Percentiles rank a stretch among this genome's conserved stretches.
phyloP scores from a whole-genome alignment of 2,797 vertebrate genomes.

The Sebastolobus alascanus region DNA sequence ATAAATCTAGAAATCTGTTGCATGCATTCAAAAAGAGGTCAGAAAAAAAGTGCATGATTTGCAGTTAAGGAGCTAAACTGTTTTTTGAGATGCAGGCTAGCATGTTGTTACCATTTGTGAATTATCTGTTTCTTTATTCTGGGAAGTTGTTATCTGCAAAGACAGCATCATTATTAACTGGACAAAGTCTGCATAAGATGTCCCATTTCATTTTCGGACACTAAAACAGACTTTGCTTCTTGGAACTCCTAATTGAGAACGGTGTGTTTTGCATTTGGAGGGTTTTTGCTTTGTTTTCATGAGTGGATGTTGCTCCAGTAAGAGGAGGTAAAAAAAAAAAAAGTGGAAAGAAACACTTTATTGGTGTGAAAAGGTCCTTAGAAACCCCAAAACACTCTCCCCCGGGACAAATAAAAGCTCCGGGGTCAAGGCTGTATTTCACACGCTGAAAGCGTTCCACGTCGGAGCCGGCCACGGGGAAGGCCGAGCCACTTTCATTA shows the following conservation, averaged over 20 bases:
- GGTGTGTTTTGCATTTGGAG: conserved; percentile 45
- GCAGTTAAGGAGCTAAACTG: neutral
- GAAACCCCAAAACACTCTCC: conserved; percentile 64
- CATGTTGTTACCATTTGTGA: conserved; percentile 33
- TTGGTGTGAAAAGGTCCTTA: conserved; percentile 71
- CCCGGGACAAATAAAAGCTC: conserved; percentile 69
- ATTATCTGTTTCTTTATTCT: conserved; percentile 31
- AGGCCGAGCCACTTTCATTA: conserved; percentile 59
- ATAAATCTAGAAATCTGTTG: conserved; percentile 23
- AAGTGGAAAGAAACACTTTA: conserved; percentile 66
- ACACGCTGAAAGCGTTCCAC: conserved; percentile 68
- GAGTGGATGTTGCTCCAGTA: conserved; percentile 45
- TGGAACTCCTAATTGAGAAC: conserved; percentile 36
- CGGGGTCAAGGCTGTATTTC: conserved; percentile 72
- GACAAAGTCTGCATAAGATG: conserved; percentile 34
- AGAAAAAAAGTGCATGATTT: conserved; percentile 7
- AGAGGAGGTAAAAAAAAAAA: conserved; percentile 30
- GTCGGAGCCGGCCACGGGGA: conserved; percentile 39
- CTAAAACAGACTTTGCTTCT: conserved; percentile 55
- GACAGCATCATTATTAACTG: conserved; percentile 53
- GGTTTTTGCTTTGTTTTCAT: conserved; percentile 47
- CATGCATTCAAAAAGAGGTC: neutral
- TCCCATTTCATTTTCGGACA: conserved; percentile 47
- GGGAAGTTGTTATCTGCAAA: conserved; percentile 37
- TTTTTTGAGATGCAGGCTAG: neutral